Percentiles rank a stretch among this genome's conserved stretches.
These are phyloP conservation scores for Ferrisia virgata DNA, from an alignment of 2,888 invertebrate genomes.

Conservation along the genomic window DNA sequence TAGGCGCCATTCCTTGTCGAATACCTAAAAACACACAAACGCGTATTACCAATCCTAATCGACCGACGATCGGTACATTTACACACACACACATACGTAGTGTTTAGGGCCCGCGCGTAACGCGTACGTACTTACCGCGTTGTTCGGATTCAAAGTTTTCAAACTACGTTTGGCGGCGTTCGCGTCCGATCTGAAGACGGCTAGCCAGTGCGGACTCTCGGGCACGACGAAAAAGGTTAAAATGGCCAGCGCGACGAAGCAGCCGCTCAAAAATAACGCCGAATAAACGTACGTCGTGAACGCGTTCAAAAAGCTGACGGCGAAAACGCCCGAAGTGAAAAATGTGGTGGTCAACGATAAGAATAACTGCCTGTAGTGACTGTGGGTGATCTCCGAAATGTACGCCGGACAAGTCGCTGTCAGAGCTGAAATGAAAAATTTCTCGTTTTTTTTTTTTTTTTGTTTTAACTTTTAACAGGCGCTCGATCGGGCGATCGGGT, in stretches of 20 bases:
- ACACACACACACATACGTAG: too few species aligned
- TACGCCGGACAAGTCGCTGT: conserved; percentile 9
- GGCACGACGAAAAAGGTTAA: conserved; percentile 36
- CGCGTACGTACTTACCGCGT: conserved; percentile 16
- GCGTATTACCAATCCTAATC: too few species aligned
- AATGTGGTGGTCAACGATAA: conserved; percentile 10
- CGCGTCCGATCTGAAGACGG: conserved; percentile 1
- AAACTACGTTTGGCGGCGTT: conserved; percentile 8
- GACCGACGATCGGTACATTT: too few species aligned
- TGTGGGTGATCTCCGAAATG: conserved; percentile 33
- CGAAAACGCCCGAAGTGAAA: conserved; percentile 10
- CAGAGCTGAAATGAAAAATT: conserved; percentile 31
- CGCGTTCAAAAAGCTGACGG: not conserved
- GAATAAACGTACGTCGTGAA: not conserved
- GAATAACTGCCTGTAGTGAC: conserved; percentile 21
- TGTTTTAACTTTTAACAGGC: not conserved
- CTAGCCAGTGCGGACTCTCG: conserved; percentile 47
- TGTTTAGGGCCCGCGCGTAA: too few species aligned
- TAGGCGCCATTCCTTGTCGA: conserved; percentile 22
- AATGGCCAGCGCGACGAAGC: conserved; percentile 16
- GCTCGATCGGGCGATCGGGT: not conserved
- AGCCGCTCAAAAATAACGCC: not conserved
- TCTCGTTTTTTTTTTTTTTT: not conserved
- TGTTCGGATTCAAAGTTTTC: conserved; percentile 43
- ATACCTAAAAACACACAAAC: not conserved